phyloP scores from a whole-genome alignment of 2,797 vertebrate genomes.

The Platalea minor region DNA sequence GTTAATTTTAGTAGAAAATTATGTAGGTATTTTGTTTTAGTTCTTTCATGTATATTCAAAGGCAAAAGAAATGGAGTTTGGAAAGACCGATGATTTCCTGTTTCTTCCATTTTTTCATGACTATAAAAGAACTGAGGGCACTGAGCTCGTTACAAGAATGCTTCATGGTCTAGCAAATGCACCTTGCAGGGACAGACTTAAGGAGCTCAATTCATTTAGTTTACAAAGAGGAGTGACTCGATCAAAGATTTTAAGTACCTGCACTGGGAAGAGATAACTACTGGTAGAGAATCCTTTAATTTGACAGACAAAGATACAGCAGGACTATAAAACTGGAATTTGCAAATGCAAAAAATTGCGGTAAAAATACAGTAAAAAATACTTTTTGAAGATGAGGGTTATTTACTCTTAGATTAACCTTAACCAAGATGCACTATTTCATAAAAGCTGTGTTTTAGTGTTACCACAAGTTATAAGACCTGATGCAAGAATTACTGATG shows the following conservation, averaged over 20 bases:
- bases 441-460: neutral
- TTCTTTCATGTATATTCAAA: neutral
- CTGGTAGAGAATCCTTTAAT: neutral
- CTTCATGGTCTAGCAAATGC: neutral
- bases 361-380: neutral
- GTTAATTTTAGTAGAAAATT: neutral
- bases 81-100: neutral
- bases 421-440: neutral
- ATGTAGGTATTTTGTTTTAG: neutral
- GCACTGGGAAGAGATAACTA: neutral
- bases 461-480: neutral
- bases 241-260: neutral
- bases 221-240: neutral
- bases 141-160: neutral
- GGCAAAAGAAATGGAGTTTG: neutral
- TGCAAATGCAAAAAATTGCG: neutral
- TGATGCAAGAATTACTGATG: neutral
- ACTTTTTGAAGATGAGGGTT: neutral
- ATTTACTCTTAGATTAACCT: neutral
- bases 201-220: neutral
- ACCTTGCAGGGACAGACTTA: neutral
- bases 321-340: neutral
- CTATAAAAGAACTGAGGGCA: neutral
- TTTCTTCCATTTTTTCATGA: neutral
- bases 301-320: neutral